These are phyloP conservation scores for Cordilura impudica DNA, from an alignment of 2,888 invertebrate species.

Conservation along the genomic window DNA sequence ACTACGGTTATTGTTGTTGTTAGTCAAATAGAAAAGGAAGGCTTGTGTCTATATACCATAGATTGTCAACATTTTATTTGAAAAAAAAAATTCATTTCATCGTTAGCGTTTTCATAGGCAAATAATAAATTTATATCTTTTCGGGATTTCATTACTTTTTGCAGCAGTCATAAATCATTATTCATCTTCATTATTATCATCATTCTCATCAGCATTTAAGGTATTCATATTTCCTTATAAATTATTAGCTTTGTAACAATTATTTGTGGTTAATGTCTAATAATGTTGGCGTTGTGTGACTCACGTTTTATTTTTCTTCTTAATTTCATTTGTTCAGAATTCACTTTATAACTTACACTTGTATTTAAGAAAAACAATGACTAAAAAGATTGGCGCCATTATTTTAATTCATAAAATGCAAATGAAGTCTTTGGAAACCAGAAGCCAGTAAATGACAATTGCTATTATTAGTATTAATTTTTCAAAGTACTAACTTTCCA, in stretches of 20 bases:
- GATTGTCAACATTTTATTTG: constrained; percentile 30
- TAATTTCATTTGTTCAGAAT: neutral
- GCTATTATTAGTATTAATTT: constrained; percentile 15
- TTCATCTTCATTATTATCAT: constrained; percentile 6
- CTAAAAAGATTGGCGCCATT: constrained; percentile 44
- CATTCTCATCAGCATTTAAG: neutral
- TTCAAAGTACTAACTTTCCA: no score
- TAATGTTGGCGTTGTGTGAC: constrained; percentile 28
- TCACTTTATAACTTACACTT: constrained; percentile 43
- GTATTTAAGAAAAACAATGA: constrained; percentile 9
- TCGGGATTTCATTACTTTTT: neutral
- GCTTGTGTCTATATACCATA: constrained; percentile 1
- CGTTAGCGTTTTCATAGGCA: no score
- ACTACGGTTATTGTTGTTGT: neutral
- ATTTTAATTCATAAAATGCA: constrained; percentile 52
- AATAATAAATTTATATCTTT: neutral
- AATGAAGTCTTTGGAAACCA: constrained; percentile 42
- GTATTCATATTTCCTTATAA: constrained; percentile 45
- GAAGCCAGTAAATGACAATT: constrained; percentile 42
- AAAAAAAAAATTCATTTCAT: no score
- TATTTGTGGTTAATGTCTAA: constrained; percentile 49
- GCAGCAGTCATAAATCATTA: constrained; percentile 29
- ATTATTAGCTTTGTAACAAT: constrained; percentile 52
- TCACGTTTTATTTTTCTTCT: constrained; percentile 27
- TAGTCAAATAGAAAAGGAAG: neutral